Percentiles rank a stretch among this genome's conserved stretches.
phyloP scores from a whole-genome alignment of 1,140 invertebrate genomes.

The Acromyrmex heyeri region DNA sequence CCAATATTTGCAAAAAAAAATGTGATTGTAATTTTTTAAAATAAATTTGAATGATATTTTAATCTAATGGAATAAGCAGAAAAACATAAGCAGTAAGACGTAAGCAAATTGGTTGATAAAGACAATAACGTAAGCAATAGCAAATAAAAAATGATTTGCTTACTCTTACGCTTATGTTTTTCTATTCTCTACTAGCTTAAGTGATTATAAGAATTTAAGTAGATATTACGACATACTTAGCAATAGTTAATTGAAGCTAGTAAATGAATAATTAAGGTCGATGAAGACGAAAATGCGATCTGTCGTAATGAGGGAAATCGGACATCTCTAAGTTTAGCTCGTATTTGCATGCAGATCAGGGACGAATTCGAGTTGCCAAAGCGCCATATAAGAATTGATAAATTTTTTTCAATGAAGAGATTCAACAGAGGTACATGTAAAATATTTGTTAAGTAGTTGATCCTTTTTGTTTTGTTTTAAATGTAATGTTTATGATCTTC shows the following conservation, averaged over 20 bases:
- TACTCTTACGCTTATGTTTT: too few relatives aligned
- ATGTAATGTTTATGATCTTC: neutral
- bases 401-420: conserved; percentile 13
- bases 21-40: neutral
- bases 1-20: neutral
- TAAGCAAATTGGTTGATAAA: too few relatives aligned
- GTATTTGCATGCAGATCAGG: conserved; percentile 76
- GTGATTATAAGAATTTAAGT: neutral
- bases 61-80: too few relatives aligned
- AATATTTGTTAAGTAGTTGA: neutral
- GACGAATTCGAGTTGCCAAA: conserved; percentile 71
- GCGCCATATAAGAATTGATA: conserved; percentile 22
- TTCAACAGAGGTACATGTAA: neutral
- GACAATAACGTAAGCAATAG: too few relatives aligned
- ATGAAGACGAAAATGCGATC: conserved; percentile 74
- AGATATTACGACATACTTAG: neutral
- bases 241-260: neutral
- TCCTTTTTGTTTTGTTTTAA: neutral
- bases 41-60: neutral
- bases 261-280: conserved; percentile 73
- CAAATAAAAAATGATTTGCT: too few relatives aligned
- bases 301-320: conserved; percentile 76
- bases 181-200: too few relatives aligned
- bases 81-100: too few relatives aligned
- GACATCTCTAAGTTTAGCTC: conserved; percentile 76